Conservation (phyloP, 2,888 invertebrate genomes). For the Limnephilus auricula region DNA sequence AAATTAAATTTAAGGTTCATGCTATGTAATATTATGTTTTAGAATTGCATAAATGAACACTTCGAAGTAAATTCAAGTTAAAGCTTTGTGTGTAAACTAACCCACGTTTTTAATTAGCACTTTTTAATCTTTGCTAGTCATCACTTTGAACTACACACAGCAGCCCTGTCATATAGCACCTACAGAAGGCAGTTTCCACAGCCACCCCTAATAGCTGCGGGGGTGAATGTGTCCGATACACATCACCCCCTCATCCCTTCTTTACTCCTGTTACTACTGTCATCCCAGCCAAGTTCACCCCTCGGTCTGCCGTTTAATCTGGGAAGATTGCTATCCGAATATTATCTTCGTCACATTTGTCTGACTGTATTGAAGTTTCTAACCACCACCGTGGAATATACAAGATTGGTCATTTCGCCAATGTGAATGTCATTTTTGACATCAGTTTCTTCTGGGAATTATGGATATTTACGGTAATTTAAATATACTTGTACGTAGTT, state of each 20-base stretch:
- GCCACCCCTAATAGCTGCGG: not conserved
- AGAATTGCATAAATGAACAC: too few relatives aligned
- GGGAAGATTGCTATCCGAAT: not conserved
- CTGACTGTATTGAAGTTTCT: not conserved
- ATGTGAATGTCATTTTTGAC: not conserved
- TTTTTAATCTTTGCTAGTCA: not conserved
- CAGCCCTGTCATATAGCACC: not conserved
- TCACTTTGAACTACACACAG: not conserved
- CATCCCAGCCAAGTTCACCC: not conserved
- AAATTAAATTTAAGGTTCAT: too few relatives aligned
- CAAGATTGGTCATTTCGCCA: not conserved
- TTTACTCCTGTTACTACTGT: not conserved
- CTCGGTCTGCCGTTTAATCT: not conserved
- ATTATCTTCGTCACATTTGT: constrained; percentile 11
- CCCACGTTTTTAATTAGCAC: not conserved
- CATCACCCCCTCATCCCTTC: not conserved
- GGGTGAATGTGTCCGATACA: constrained; percentile 5
- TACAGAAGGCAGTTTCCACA: not conserved
- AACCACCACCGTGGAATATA: not conserved
- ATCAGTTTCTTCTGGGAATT: not conserved
- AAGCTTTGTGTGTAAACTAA: not conserved
- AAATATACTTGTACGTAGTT: too few relatives aligned
- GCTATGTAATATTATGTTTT: too few relatives aligned
- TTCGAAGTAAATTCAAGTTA: not conserved
- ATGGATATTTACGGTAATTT: too few relatives aligned